phyloP scores from a whole-genome alignment of 2,113 vertebrate species.

The Alces alces region DNA sequence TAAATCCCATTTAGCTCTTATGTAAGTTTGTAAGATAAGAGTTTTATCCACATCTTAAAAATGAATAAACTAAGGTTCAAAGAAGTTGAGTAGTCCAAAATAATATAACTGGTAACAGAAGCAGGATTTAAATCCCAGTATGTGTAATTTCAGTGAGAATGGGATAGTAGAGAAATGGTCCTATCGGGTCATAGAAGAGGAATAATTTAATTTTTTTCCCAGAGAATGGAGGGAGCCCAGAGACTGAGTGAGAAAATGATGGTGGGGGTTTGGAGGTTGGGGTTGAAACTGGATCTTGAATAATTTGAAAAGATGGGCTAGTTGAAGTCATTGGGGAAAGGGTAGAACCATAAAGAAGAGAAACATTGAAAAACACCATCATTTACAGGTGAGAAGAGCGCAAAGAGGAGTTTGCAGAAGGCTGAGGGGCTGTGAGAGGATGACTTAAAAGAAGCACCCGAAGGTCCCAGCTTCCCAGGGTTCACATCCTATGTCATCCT shows the following conservation, averaged over 20 bases:
- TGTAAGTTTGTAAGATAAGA: not conserved
- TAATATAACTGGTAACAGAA: not conserved
- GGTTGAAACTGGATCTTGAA: not conserved
- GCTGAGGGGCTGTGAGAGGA: not conserved
- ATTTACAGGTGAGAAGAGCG: not conserved
- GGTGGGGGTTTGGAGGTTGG: not conserved
- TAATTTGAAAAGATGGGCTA: not conserved
- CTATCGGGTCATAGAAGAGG: not conserved
- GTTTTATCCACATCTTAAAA: not conserved
- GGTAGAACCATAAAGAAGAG: slow-evolving; percentile 1
- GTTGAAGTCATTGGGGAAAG: not conserved
- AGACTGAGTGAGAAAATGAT: not conserved
- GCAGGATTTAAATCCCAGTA: not conserved
- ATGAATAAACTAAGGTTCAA: not conserved
- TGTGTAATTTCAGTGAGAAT: not conserved
- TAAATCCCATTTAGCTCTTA: not conserved
- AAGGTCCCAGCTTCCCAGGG: rapidly evolving
- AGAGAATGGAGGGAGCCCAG: not conserved
- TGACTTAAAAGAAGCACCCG: not conserved
- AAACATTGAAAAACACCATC: not conserved
- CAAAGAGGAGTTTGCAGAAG: not conserved
- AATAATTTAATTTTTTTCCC: not conserved
- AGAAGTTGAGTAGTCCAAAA: not conserved
- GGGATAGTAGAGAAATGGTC: not conserved
- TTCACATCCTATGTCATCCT: not conserved